Evolutionary conservation across 2,113 vertebrate species (phyloP).

Genomic region (Takifugu flavidus): DNA sequence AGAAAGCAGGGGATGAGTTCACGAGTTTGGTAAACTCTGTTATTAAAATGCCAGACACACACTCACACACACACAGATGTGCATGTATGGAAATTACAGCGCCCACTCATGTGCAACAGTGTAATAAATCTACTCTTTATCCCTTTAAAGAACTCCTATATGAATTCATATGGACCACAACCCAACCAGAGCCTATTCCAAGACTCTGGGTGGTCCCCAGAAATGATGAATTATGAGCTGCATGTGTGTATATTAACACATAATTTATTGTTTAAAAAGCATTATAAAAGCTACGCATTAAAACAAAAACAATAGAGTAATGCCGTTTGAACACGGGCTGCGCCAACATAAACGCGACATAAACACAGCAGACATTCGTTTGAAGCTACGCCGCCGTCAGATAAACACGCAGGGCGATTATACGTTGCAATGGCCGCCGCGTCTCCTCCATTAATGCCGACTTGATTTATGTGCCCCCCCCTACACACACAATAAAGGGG

Average conservation of each 20-base stretch:
- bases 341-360: not conserved
- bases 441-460: slow-evolving; percentile 26
- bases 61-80: not conserved
- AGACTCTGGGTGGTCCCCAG: slow-evolving; percentile 56
- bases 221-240: slow-evolving; percentile 33
- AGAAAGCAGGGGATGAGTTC: slow-evolving; percentile 38
- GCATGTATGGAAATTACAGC: slow-evolving; percentile 12
- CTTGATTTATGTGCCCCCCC: slow-evolving; percentile 16
- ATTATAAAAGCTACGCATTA: slow-evolving; percentile 1
- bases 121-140: slow-evolving; percentile 20
- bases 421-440: slow-evolving; percentile 2
- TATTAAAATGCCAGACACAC: slow-evolving; percentile 45
- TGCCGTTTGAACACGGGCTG: slow-evolving; percentile 5
- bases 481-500: slow-evolving; percentile 26
- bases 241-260: slow-evolving; percentile 41
- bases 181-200: slow-evolving; percentile 30
- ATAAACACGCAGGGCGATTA: slow-evolving; percentile 6
- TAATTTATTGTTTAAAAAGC: slow-evolving; percentile 20
- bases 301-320: slow-evolving; percentile 2
- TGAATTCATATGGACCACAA: slow-evolving; percentile 17
- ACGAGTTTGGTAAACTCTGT: slow-evolving; percentile 45
- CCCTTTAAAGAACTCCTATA: slow-evolving; percentile 15
- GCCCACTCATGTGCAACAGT: slow-evolving; percentile 17
- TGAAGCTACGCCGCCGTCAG: slow-evolving; percentile 26
- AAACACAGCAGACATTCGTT: slow-evolving; percentile 9